Percentiles rank a stretch among this genome's conserved stretches.
Conservation (phyloP, 2,797 vertebrate species). For the Acomys russatus region DNA sequence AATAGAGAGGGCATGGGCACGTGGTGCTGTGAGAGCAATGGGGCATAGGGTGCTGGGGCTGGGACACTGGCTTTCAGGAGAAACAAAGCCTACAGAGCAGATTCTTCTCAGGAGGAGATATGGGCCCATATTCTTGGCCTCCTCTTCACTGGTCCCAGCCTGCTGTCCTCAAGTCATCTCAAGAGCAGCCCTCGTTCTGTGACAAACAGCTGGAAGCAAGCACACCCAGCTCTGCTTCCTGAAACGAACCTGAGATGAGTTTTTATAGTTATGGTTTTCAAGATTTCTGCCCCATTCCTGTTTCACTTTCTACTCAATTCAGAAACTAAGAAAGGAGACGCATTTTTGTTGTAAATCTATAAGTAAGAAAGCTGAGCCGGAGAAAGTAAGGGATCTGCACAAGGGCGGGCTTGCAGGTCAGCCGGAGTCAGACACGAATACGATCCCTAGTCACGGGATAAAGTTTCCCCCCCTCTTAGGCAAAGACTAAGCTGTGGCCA, state of each 20-base stretch:
- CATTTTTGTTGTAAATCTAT: not conserved
- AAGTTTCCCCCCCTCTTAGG: not conserved
- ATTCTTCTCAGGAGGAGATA: rapidly evolving
- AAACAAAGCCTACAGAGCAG: too few species aligned
- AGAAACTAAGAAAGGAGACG: not conserved
- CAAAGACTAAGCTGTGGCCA: not conserved
- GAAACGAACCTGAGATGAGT: rapidly evolving
- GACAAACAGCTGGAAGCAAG: not conserved
- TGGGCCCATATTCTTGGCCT: rapidly evolving
- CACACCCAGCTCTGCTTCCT: too few species aligned
- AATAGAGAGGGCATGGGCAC: not conserved
- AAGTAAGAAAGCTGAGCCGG: not conserved
- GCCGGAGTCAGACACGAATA: rapidly evolving
- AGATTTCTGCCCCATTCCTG: not conserved
- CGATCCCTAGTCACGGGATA: not conserved
- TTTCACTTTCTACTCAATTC: not conserved
- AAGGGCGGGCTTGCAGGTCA: rapidly evolving
- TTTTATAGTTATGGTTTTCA: not conserved
- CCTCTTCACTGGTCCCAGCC: rapidly evolving
- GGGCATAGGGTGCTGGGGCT: not conserved
- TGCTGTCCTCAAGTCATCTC: not conserved
- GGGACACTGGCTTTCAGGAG: not conserved
- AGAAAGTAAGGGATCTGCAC: too few species aligned
- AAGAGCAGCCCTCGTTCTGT: rapidly evolving
- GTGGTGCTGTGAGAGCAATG: not conserved